Conservation (phyloP, 1,140 invertebrate species). For the Doryteuthis pealeii region DNA sequence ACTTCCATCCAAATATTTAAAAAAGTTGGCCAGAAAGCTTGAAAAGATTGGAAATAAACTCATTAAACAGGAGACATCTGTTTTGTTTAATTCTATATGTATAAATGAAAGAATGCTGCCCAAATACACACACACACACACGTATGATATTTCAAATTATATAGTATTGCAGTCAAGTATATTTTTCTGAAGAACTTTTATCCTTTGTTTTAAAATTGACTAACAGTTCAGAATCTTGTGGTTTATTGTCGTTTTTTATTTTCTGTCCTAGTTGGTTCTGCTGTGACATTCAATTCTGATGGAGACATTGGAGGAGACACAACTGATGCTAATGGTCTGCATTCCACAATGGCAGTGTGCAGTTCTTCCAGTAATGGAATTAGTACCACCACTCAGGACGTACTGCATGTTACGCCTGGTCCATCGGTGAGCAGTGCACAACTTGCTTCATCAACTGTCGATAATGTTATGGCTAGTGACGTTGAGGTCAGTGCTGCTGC, state of each 20-base stretch:
- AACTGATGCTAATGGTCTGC: conserved; percentile 10
- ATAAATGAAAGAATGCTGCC: too few species aligned
- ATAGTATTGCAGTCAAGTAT: too few species aligned
- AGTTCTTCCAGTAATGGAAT: neutral
- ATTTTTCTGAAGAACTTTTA: too few species aligned
- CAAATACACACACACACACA: too few species aligned
- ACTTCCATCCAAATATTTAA: too few species aligned
- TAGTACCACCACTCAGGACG: conserved; percentile 2
- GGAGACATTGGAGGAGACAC: neutral
- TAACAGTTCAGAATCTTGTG: too few species aligned
- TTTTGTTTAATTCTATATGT: too few species aligned
- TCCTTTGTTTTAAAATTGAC: too few species aligned
- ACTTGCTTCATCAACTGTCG: neutral
- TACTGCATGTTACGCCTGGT: neutral
- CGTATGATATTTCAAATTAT: too few species aligned
- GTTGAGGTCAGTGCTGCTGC: neutral
- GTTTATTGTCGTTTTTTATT: neutral
- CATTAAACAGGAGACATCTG: too few species aligned
- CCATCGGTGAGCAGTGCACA: neutral
- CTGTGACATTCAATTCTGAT: conserved; percentile 3
- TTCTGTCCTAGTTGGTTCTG: neutral
- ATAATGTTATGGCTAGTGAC: neutral
- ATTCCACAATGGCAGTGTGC: neutral
- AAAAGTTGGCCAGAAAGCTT: too few species aligned
- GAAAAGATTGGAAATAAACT: too few species aligned